A percentile compares a stretch with the other conserved stretches of the same genome.
These are phyloP conservation scores for Dryomyza anilis DNA, from an alignment of 2,888 invertebrate species.

Conservation along the genomic window DNA sequence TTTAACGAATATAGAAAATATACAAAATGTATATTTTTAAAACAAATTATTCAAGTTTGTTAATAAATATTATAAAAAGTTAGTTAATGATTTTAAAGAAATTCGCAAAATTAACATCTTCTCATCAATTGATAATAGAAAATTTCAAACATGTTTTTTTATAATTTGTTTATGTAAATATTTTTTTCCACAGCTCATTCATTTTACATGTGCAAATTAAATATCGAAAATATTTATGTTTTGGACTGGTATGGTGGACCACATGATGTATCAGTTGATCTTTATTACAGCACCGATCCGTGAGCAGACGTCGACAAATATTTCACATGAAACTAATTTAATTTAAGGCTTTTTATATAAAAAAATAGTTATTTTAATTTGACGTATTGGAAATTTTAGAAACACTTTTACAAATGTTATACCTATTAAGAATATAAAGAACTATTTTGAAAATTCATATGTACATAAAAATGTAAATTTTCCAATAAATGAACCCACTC, in stretches of 20 bases:
- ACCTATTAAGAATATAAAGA: no score
- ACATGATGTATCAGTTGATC: slow-evolving; percentile 46
- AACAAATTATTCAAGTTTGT: no score
- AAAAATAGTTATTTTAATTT: no score
- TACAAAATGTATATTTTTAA: no score
- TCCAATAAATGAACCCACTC: no score
- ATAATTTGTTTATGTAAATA: neutral
- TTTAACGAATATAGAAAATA: no score
- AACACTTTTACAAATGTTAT: no score
- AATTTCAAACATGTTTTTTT: neutral
- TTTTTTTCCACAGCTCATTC: slow-evolving; percentile 69
- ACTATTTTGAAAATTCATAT: no score
- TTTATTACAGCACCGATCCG: slow-evolving; percentile 44
- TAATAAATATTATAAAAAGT: no score
- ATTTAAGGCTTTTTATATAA: neutral
- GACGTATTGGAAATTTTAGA: no score
- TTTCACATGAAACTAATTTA: neutral
- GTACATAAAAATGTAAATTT: no score
- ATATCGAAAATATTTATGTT: slow-evolving; percentile 74
- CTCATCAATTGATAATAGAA: neutral
- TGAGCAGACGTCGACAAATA: neutral
- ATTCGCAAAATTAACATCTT: neutral
- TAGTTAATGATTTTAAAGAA: no score
- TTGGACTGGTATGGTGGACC: slow-evolving; percentile 85
- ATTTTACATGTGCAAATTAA: slow-evolving; percentile 79